phyloP scores from a whole-genome alignment of 1,140 invertebrate species.

The Drosophila arizonae region DNA sequence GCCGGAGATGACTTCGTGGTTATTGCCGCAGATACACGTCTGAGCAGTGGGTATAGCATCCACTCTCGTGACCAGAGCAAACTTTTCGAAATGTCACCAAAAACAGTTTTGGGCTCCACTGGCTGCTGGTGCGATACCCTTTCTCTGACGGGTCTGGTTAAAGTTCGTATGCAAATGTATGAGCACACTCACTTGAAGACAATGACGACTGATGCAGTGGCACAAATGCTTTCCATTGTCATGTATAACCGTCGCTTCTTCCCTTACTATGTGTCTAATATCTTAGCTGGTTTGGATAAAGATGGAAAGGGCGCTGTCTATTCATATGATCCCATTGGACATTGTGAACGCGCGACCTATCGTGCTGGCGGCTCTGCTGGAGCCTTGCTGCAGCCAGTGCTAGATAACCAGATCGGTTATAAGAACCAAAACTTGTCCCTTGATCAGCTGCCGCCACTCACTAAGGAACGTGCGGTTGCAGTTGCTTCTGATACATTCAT shows the following conservation, averaged over 20 bases:
- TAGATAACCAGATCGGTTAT: constrained; percentile 95
- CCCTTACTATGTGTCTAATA: constrained; percentile 98
- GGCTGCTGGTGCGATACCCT: constrained; percentile 99
- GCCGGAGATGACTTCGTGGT: constrained; percentile 95
- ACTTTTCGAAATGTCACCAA: constrained; percentile 90
- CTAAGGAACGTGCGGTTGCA: constrained; percentile 90
- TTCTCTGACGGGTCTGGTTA: constrained; percentile 93
- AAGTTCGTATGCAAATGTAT: constrained; percentile 97
- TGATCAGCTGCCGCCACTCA: constrained; percentile 85
- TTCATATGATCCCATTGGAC: constrained; percentile 98
- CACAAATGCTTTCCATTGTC: constrained; percentile 97
- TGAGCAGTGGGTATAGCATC: constrained; percentile 96
- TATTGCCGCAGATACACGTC: constrained; percentile 94
- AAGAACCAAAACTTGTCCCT: constrained; percentile 93
- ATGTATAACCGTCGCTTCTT: constrained; percentile 99
- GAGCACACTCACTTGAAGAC: constrained; percentile 96
- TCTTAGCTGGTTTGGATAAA: constrained; percentile 94
- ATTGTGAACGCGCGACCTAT: constrained; percentile 91
- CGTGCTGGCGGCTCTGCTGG: constrained; percentile 93
- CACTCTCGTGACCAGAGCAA: constrained; percentile 94
- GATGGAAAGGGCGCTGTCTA: constrained; percentile 97
- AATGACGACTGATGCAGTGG: constrained; percentile 95
- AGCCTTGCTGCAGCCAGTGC: constrained; percentile 90
- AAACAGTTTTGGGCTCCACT: constrained; percentile 93
- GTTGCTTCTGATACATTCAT: constrained; percentile 98